Evolutionary conservation across 2,888 invertebrate genomes (phyloP).

Genomic region (Drosophila histrio): DNA sequence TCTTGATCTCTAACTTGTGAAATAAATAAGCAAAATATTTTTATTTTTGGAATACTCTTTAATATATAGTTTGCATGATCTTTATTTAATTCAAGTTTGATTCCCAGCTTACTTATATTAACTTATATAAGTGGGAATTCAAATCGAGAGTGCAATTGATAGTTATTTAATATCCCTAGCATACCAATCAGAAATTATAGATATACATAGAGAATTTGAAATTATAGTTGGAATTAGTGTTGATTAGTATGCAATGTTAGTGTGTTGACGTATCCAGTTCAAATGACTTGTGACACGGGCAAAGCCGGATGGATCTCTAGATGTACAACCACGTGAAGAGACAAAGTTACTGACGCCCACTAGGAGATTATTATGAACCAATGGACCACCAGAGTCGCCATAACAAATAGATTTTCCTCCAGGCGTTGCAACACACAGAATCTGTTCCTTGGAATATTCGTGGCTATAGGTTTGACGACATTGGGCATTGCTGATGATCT

Average conservation of each 20-base stretch:
- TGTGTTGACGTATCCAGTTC: conserved; percentile 32
- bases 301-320: conserved; percentile 41
- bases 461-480: conserved; percentile 81
- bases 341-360: conserved; percentile 37
- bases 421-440: conserved; percentile 36
- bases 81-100: too few species aligned
- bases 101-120: too few species aligned
- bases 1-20: too few species aligned
- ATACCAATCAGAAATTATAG: background rate
- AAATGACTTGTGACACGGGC: conserved; percentile 39
- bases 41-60: too few species aligned
- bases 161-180: background rate
- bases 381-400: conserved; percentile 42
- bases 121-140: too few species aligned
- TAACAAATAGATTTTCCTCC: conserved; percentile 31
- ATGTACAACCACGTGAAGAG: conserved; percentile 20
- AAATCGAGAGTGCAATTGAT: background rate
- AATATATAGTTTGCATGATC: too few species aligned
- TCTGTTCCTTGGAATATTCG: conserved; percentile 8
- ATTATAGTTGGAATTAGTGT: background rate
- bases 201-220: background rate
- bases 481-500: conserved; percentile 70
- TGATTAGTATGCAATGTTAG: conserved; percentile 28
- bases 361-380: conserved; percentile 10
- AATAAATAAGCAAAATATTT: too few species aligned